These are phyloP conservation scores for Andrena praecox DNA, from an alignment of 2,888 invertebrate genomes.

Conservation along the genomic window DNA sequence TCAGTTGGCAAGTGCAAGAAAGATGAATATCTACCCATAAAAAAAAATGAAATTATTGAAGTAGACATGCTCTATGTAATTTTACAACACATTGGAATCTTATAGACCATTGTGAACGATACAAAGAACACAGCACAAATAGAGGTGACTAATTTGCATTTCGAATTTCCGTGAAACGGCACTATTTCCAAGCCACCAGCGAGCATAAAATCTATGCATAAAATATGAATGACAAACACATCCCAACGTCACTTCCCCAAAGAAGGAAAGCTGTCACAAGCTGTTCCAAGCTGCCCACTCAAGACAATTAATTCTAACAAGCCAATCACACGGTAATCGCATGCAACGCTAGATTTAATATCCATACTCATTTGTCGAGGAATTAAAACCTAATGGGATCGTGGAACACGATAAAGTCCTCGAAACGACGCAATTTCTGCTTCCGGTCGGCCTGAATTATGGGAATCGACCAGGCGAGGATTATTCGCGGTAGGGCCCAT, in stretches of 20 bases:
- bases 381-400: not conserved
- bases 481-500: not conserved
- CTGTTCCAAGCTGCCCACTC: not conserved
- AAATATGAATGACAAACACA: no score
- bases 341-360: not conserved
- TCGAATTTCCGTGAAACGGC: not conserved
- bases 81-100: no score
- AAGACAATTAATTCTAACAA: not conserved
- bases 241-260: no score
- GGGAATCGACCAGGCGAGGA: conserved; percentile 2
- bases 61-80: no score
- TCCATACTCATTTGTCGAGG: not conserved
- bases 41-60: no score
- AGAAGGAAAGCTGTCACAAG: not conserved
- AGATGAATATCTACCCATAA: no score
- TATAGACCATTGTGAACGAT: no score
- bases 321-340: not conserved
- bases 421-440: not conserved
- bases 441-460: not conserved
- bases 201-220: no score
- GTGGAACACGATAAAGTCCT: not conserved
- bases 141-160: no score
- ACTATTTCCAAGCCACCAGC: not conserved
- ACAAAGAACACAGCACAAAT: no score
- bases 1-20: no score